Percentiles rank a stretch among this genome's conserved stretches.
Evolutionary conservation across 2,797 vertebrate genomes (phyloP).

Genomic region (Myripristis jacobus): DNA sequence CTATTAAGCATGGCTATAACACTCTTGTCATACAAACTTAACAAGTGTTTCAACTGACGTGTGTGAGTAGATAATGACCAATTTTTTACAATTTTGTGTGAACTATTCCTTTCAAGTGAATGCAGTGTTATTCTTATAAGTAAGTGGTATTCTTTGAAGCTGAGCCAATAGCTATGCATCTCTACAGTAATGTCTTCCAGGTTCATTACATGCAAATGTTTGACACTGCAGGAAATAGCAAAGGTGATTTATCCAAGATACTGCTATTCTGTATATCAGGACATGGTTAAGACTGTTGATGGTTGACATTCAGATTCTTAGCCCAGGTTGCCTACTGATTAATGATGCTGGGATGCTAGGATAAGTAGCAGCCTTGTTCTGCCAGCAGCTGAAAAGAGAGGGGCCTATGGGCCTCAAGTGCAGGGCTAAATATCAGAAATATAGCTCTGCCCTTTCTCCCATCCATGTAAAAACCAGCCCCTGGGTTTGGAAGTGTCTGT

Average conservation of each 20-base stretch:
- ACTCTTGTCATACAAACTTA: too few species aligned
- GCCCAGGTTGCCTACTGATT: conserved; percentile 57
- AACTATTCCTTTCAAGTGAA: too few species aligned
- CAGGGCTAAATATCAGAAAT: conserved; percentile 57
- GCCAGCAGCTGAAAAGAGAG: conserved; percentile 57
- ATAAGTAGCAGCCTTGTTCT: conserved; percentile 64
- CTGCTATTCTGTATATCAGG: conserved; percentile 18
- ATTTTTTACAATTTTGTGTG: too few species aligned
- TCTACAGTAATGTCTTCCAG: not conserved
- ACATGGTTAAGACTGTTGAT: conserved; percentile 9
- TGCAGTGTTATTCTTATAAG: not conserved
- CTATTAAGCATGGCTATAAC: too few species aligned
- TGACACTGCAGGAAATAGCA: not conserved
- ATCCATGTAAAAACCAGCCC: conserved; percentile 53
- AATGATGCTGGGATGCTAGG: conserved; percentile 37
- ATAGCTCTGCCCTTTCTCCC: conserved; percentile 33
- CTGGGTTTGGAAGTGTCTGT: conserved; percentile 49
- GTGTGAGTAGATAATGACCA: too few species aligned
- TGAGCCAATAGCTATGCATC: not conserved
- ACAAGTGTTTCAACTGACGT: too few species aligned
- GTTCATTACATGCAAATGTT: not conserved
- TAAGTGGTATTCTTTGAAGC: not conserved
- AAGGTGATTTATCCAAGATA: conserved; percentile 11
- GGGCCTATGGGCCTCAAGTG: conserved; percentile 53
- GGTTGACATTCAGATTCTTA: conserved; percentile 27